Conservation (phyloP, 1,140 invertebrate species). For the Tetramorium alpestre region DNA sequence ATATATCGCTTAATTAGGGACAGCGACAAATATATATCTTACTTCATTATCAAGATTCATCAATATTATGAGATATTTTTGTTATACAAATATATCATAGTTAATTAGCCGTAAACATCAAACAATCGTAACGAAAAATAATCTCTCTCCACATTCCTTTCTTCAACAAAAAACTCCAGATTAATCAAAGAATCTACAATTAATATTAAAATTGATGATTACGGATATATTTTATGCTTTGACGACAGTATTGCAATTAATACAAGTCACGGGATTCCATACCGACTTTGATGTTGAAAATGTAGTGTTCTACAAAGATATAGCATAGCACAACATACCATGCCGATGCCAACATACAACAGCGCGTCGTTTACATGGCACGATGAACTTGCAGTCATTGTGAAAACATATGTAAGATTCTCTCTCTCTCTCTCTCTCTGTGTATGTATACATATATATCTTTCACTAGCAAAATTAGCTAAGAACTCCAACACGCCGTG, state of each 20-base stretch:
- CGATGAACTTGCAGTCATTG: constrained; percentile 20
- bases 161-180: background rate
- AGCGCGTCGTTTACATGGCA: background rate
- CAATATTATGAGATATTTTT: background rate
- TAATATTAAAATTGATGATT: background rate
- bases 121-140: background rate
- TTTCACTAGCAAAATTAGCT: constrained; percentile 66
- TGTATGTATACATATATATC: background rate
- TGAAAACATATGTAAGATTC: constrained; percentile 62
- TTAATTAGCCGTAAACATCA: background rate
- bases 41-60: background rate
- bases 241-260: constrained; percentile 7
- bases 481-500: constrained; percentile 37
- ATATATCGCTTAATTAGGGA: background rate
- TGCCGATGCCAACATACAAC: background rate
- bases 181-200: background rate
- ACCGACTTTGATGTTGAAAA: background rate
- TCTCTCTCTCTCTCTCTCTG: background rate
- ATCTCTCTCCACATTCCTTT: background rate
- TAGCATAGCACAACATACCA: no score
- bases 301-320: no score
- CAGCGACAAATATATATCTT: background rate
- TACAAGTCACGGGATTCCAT: background rate
- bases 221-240: background rate
- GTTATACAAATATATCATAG: background rate